Base-by-base conservation (phyloP, 2,888 invertebrate species). In the Hofmannophila pseudospretella region DNA sequence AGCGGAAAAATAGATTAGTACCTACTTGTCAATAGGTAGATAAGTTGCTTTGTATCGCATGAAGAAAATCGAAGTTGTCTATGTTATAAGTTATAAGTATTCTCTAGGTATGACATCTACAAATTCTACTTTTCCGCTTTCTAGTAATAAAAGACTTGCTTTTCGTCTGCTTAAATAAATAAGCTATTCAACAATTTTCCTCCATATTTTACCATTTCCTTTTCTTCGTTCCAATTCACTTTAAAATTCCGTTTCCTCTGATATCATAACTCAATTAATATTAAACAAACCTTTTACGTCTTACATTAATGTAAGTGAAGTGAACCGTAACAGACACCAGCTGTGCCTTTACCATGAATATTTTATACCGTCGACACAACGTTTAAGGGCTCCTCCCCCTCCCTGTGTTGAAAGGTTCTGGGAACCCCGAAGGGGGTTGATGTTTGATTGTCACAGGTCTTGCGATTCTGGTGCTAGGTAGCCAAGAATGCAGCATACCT, bases 321-420 rank as follows among this genome's bases (percentile, higher is more conserved):
- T 32, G 36, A 38, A 38, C 39, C 40, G 30, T 34, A 33, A 45
- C 42, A 34, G 35, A 28, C 42, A 38, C 36, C 45, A 58, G 46
- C 47, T 54, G 52, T 41, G 44, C 26, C 41, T 34, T 29, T 16
- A 30, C 19, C 23, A 44, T 59, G 47, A 58, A 59, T 59, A 56
- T 40, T 58, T 44, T 38, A 54, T 42, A 32, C 33, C n/a, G 4
- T n/a, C 23, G 23, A 23, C 23, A 23, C 3, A n/a, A 23, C 7
- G 7, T 23, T 23, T 4, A n/a, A n/a, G n/a, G 2, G 20, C n/a
- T 23, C n/a, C 23, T n/a, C 23, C 4, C n/a, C 23, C 23, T n/a
- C 23, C 23, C n/a, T 23, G 8, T 4, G 23, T 23, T 23, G 23
- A n/a, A n/a, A n/a, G 23, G 2, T 23, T 23, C 3, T 4, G 1